Base-by-base conservation (phyloP, 2,113 vertebrate species). In the Cottus gobio region DNA sequence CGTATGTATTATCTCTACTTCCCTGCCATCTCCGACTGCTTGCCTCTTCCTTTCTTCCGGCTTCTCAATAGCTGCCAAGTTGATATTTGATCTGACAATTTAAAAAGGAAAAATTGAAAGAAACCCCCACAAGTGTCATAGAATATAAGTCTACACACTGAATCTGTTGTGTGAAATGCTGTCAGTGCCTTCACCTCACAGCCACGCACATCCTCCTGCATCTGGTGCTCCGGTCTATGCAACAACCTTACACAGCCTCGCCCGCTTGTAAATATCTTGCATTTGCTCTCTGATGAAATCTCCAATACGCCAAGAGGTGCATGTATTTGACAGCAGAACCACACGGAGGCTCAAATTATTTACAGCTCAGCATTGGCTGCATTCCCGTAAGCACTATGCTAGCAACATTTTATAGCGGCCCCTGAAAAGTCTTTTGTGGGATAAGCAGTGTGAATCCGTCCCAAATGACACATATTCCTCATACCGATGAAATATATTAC, bases 71-170 rank as follows among this genome's bases (percentile, higher is more conserved):
- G 36, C 75, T 82, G 84, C 56, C 67, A 79, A 72, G 15, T 64
- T 80, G 37, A 39, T 76, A 63, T 85, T 79, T 87, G 68, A 85
- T 72, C 69, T 71, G 60, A 62, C 58, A 79, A 77, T 81, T 34
- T 68, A 64, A 75, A 63, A 74, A 60, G 62, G 28, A 24, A 82
- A 65, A 76, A 54, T 22, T 24, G 56, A 60, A 65, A 56, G 42
- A 64, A 56, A 66, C 11, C 57, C 42, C 65, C 39, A 34, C 20
- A 64, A n/a, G 30, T 42, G 57, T 61, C 60, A 54, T 7, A 37
- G 22, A 72, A 37, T 30, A 26, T 20, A 28, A 11, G 36, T 66
- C 63, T 44, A n/a, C 37, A 36, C 37, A 1, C 24, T 31, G 24
- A 48, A 34, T 52, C 15, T 42, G 24, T 30, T 68, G 30, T 80